Conservation (phyloP, 2,888 invertebrate species). For the Caenorhabditis panamensis region DNA sequence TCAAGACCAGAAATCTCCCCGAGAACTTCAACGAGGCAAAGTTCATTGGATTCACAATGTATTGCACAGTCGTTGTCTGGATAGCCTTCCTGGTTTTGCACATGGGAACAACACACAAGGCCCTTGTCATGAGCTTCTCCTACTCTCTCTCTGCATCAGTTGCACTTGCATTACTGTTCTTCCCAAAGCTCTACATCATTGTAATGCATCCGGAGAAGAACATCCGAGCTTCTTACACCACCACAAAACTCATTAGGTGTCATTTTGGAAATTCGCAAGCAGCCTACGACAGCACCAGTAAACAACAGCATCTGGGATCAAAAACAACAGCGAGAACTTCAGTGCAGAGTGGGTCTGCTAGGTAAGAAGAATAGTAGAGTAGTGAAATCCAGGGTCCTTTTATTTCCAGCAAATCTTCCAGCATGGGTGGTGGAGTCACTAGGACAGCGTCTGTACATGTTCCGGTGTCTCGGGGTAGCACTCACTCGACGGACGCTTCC, state of each 20-base stretch:
- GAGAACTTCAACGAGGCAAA: slow-evolving; percentile 94
- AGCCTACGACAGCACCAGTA: slow-evolving; percentile 77
- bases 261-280: slow-evolving; percentile 79
- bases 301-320: slow-evolving; percentile 74
- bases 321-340: slow-evolving; percentile 76
- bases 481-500: slow-evolving; percentile 62
- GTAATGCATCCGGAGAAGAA: slow-evolving; percentile 88
- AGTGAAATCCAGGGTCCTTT: not conserved
- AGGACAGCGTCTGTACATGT: slow-evolving; percentile 73
- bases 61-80: slow-evolving; percentile 85
- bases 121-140: slow-evolving; percentile 85
- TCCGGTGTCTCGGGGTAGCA: slow-evolving; percentile 61
- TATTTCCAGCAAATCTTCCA: slow-evolving; percentile 65
- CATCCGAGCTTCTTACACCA: slow-evolving; percentile 87
- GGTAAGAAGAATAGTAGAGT: slow-evolving; percentile 45
- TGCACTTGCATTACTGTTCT: slow-evolving; percentile 86
- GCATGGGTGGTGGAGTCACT: slow-evolving; percentile 67
- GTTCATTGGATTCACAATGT: slow-evolving; percentile 91
- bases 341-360: slow-evolving; percentile 76
- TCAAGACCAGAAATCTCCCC: slow-evolving; percentile 95
- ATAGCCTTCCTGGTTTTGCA: slow-evolving; percentile 96
- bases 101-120: slow-evolving; percentile 87
- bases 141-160: slow-evolving; percentile 68
- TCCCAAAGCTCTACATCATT: slow-evolving; percentile 89
- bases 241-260: slow-evolving; percentile 85